Base-by-base conservation (phyloP, 2,113 vertebrate genomes). In the Oryzias woworae region DNA sequence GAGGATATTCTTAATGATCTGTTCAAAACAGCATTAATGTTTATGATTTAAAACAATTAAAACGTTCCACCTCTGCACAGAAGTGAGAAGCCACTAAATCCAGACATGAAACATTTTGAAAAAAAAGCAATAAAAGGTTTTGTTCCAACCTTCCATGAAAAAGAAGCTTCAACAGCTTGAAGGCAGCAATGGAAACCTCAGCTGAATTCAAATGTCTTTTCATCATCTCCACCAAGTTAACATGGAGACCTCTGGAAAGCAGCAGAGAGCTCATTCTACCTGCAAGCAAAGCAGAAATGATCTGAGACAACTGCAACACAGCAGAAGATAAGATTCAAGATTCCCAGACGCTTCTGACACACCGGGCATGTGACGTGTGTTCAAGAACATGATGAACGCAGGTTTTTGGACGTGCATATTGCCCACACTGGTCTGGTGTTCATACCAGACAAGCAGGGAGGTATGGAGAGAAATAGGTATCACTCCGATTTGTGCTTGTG, bases 211-310 rank as follows among this genome's bases (percentile, higher is more conserved):
- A 45, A 31, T 97, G 92, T 71, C 80, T 95, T 91, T 90, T 95
- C 95, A 99, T 95, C 85, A 96, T 93, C 36, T 97, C 94, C 77
- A 96, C 73, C 50, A 95, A 79, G 75, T 99, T 99, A 60, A 98
- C 91, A 47, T 98, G 95, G 69, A 98, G 94, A 62, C 96, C 96
- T 66, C 94, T 94, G 31, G 92, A 91, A 83, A 98, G 66, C 69
- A 99, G 90, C 65, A 87, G 89, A 48, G 88, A 92, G 52, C 91
- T 90, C 78, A 96, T 94, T 81, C 85, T 87, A 78, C 88, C 97
- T 99, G 73, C 6, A 88, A 79, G 14, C 23, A 56, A 7, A 71
- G 17, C 15, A 26, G 14, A 61, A 0, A 1, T 16, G 49, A 28
- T 26, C 42, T 6, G 41, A 36, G 36, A 12, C 36, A 17, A 46